Conservation (phyloP, 1,140 invertebrate genomes). For the Ganaspis sp. region DNA sequence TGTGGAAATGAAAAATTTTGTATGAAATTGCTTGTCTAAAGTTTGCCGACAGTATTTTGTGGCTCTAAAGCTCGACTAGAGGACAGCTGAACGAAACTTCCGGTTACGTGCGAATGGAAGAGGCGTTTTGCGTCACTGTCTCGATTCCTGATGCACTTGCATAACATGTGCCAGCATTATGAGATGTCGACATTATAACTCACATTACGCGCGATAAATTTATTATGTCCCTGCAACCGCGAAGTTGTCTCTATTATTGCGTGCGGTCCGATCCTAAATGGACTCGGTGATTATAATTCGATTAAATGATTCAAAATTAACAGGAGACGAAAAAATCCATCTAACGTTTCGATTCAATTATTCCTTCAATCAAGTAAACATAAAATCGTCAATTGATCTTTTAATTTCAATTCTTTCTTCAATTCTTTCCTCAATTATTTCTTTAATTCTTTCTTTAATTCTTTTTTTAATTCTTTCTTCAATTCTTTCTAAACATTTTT, state of each 20-base stretch:
- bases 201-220: constrained; percentile 15
- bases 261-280: constrained; percentile 16
- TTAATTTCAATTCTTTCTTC: no score
- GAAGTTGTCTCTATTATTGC: constrained; percentile 12
- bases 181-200: constrained; percentile 6
- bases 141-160: constrained; percentile 15
- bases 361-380: not conserved
- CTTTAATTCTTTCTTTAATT: no score
- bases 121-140: constrained; percentile 9
- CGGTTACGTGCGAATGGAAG: constrained; percentile 28
- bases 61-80: not conserved
- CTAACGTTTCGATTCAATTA: constrained; percentile 1
- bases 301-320: constrained; percentile 28
- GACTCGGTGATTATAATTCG: constrained; percentile 18
- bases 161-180: constrained; percentile 10
- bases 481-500: no score
- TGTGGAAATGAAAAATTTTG: no score
- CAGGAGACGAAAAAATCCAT: not conserved
- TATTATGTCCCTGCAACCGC: constrained; percentile 9
- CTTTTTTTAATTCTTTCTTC: no score
- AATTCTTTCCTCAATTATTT: no score
- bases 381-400: no score
- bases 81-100: constrained; percentile 44
- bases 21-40: not conserved
- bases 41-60: not conserved